Evolutionary conservation across 1,140 invertebrate species (phyloP).

Genomic region (Myzus persicae): DNA sequence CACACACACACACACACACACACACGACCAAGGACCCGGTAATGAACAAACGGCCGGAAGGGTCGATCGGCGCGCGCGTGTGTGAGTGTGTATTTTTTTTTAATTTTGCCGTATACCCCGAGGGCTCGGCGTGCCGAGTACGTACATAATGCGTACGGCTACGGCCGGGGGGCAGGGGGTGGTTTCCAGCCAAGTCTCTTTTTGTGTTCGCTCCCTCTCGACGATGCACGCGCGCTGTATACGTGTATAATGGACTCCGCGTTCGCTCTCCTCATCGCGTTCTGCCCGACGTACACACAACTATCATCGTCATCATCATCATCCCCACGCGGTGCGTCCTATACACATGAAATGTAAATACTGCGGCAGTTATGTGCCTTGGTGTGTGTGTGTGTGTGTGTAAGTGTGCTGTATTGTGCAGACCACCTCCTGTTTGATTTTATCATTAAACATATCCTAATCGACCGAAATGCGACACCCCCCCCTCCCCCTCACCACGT

Average conservation of each 20-base stretch:
- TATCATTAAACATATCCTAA: slow-evolving; percentile 54
- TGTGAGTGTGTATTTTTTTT: slow-evolving; percentile 49
- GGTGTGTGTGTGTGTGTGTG: no score
- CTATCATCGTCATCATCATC: not conserved
- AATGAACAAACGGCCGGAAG: slow-evolving; percentile 57
- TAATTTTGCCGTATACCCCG: slow-evolving; percentile 37
- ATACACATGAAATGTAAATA: not conserved
- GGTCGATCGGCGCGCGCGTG: slow-evolving; percentile 8
- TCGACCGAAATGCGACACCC: slow-evolving; percentile 30
- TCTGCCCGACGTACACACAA: not conserved
- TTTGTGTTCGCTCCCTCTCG: slow-evolving; percentile 2
- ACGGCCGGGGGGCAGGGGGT: not conserved
- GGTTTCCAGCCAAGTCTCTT: slow-evolving; percentile 47
- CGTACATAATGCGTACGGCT: not conserved
- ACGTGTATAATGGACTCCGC: no score
- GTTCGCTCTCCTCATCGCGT: not conserved
- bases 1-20: not conserved
- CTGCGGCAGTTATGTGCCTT: no score
- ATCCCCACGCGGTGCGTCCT: not conserved
- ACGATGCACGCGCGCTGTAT: no score
- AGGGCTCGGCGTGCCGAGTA: not conserved
- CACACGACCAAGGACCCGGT: not conserved
- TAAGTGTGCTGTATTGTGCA: not conserved
- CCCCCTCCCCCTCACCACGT: not conserved
- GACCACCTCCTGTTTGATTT: slow-evolving; percentile 23